These are phyloP conservation scores for Armadillidium nasatum DNA, from an alignment of 1,140 invertebrate species.

Conservation along the genomic window DNA sequence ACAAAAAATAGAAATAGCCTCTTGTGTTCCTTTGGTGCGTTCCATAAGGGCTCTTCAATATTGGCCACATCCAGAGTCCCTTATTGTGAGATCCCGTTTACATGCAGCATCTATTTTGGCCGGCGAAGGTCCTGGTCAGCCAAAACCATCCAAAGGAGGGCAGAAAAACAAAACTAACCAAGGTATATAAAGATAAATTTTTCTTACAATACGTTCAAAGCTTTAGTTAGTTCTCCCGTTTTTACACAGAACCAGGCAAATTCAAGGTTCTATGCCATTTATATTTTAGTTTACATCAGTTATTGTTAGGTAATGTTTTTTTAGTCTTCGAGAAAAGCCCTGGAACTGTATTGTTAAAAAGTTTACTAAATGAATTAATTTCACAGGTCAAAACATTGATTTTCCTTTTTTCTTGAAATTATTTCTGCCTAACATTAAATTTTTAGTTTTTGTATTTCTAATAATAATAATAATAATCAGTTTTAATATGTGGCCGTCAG, in stretches of 20 bases:
- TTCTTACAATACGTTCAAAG: neutral
- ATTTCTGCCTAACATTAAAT: too few species aligned
- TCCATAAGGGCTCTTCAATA: conserved; percentile 69
- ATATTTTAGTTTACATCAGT: neutral
- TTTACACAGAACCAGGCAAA: neutral
- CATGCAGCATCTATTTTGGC: conserved; percentile 71
- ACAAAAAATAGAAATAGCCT: conserved; percentile 66
- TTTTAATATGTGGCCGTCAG: too few species aligned
- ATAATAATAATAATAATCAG: too few species aligned
- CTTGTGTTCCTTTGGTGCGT: conserved; percentile 66
- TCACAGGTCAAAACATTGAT: too few species aligned
- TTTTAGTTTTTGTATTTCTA: too few species aligned
- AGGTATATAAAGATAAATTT: conserved; percentile 19
- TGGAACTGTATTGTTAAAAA: neutral
- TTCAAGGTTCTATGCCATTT: neutral
- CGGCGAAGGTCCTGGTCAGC: conserved; percentile 52
- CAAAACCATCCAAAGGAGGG: conserved; percentile 33
- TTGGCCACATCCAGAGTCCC: conserved; percentile 69
- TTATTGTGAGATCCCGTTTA: conserved; percentile 69
- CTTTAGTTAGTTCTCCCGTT: neutral
- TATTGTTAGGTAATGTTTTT: too few species aligned
- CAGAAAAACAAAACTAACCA: conserved; percentile 39
- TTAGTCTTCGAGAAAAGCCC: neutral
- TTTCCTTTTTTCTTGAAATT: too few species aligned
- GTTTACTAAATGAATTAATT: too few species aligned